Percentiles rank a stretch among this genome's conserved stretches.
Conservation (phyloP, 2,797 vertebrate genomes). For the Molossus molossus region DNA sequence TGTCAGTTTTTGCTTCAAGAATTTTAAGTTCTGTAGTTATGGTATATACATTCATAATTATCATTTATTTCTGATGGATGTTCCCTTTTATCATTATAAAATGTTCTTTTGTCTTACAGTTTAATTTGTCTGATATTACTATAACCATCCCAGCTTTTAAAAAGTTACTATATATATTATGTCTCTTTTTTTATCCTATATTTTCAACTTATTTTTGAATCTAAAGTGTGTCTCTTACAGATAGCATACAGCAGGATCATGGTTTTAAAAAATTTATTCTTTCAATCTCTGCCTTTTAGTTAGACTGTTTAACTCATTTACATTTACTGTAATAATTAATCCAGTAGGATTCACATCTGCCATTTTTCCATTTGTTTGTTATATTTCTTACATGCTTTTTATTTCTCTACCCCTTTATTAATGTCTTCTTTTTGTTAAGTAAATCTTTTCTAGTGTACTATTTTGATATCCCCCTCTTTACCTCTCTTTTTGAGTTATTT, state of each 20-base stretch:
- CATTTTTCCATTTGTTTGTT: background rate
- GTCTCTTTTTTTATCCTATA: background rate
- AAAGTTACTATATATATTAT: background rate
- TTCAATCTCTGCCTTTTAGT: background rate
- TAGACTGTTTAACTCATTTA: background rate
- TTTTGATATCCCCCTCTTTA: background rate
- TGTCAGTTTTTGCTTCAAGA: conserved; percentile 15
- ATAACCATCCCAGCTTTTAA: background rate
- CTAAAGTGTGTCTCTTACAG: background rate
- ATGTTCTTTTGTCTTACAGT: background rate
- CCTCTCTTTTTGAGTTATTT: background rate
- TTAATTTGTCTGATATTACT: background rate
- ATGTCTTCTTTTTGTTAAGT: background rate
- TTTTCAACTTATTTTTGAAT: conserved; percentile 4
- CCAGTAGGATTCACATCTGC: background rate
- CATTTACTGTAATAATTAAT: background rate
- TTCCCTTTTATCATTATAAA: background rate
- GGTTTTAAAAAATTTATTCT: background rate
- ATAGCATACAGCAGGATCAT: background rate
- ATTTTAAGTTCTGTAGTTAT: background rate
- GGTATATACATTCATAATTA: background rate
- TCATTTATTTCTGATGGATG: background rate
- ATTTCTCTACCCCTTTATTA: background rate
- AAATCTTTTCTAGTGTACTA: background rate
- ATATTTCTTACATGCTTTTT: background rate